A percentile compares a stretch with the other conserved stretches of the same genome.
These are phyloP conservation scores for Eciton burchellii DNA, from an alignment of 1,140 invertebrate genomes.

Conservation along the genomic window DNA sequence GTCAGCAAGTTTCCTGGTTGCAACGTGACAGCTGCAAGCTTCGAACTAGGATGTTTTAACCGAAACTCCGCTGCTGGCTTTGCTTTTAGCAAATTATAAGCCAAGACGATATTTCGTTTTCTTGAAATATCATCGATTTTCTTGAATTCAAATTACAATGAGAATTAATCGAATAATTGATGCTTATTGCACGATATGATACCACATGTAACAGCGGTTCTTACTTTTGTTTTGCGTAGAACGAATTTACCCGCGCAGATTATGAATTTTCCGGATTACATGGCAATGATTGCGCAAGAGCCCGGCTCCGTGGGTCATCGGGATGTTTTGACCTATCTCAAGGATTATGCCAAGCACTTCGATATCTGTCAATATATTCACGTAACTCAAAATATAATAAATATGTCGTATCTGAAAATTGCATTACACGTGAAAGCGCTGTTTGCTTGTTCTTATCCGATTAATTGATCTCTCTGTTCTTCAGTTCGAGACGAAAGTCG, in stretches of 20 bases:
- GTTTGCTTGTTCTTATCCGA: background rate
- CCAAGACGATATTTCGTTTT: background rate
- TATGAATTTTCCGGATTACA: slow-evolving; percentile 92
- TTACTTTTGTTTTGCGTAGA: slow-evolving; percentile 80
- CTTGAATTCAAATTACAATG: too few species aligned
- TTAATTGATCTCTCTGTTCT: background rate
- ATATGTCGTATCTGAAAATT: slow-evolving; percentile 5
- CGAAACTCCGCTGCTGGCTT: too few species aligned
- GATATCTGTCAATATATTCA: slow-evolving; percentile 86
- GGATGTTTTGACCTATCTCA: slow-evolving; percentile 89
- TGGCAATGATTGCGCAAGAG: slow-evolving; percentile 83
- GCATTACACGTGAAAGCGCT: background rate
- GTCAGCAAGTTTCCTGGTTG: background rate
- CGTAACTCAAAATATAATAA: slow-evolving; percentile 77
- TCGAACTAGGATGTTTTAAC: background rate
- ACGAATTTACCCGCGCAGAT: slow-evolving; percentile 92
- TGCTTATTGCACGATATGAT: background rate
- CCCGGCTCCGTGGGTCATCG: slow-evolving; percentile 87
- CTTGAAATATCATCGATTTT: too few species aligned
- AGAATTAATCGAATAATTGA: background rate
- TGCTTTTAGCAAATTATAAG: too few species aligned
- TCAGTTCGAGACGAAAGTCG: slow-evolving; percentile 80
- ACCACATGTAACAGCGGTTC: background rate
- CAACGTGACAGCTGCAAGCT: background rate
- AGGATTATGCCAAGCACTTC: slow-evolving; percentile 87